Conservation (phyloP, 2,113 vertebrate species). For the Gadus chalcogrammus region DNA sequence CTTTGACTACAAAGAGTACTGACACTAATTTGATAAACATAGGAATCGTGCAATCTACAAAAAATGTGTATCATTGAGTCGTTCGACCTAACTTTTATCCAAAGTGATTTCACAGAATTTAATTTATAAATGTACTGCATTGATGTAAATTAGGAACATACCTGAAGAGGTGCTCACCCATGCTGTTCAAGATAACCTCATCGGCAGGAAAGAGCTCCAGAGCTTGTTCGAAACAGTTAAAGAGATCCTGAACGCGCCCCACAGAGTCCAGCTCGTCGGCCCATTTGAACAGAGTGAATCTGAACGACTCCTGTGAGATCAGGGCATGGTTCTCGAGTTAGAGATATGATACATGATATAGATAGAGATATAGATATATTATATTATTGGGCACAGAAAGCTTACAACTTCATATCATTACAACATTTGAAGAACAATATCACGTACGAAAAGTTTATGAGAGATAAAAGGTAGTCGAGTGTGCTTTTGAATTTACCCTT, state of each 20-base stretch:
- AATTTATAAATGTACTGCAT: too few relatives aligned
- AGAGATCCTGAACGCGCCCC: constrained; percentile 86
- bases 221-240: constrained; percentile 94
- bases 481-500: constrained; percentile 47
- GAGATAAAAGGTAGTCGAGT: background rate
- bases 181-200: constrained; percentile 95
- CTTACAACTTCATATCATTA: too few relatives aligned
- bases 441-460: background rate
- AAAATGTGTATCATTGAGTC: too few relatives aligned
- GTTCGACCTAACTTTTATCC: too few relatives aligned
- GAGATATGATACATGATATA: background rate
- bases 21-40: too few relatives aligned
- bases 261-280: constrained; percentile 90
- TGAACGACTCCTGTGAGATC: constrained; percentile 85
- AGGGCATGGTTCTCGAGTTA: background rate
- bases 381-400: background rate
- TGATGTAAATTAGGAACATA: constrained; percentile 43
- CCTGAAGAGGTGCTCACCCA: constrained; percentile 99
- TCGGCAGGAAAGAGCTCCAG: constrained; percentile 89
- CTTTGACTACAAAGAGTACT: too few relatives aligned
- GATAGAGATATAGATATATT: background rate
- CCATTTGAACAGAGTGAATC: constrained; percentile 93
- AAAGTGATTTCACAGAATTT: too few relatives aligned
- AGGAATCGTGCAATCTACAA: too few relatives aligned
- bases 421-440: too few relatives aligned